Percentiles rank a stretch among this genome's conserved stretches.
phyloP scores from a whole-genome alignment of 30 jellyfish, hydroid and myxozoan species.

The Turritopsis dohrnii region DNA sequence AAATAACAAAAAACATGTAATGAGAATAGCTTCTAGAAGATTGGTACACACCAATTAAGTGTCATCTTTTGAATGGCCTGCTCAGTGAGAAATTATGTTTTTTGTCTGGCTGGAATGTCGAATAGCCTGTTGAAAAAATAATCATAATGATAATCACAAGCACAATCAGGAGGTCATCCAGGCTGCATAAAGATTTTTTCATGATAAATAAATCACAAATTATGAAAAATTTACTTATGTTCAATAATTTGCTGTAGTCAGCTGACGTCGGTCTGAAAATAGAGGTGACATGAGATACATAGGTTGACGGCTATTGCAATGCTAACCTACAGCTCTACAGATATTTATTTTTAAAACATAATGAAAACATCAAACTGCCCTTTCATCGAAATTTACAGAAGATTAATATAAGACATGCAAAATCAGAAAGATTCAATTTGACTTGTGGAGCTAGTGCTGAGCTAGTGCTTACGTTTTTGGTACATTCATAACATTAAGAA shows the following conservation, averaged over 20 bases:
- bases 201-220: no score
- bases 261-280: background rate
- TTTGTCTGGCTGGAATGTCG: background rate
- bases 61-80: constrained; percentile 15
- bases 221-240: background rate
- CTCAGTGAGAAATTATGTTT: constrained; percentile 2
- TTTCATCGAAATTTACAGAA: no score
- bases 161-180: no score
- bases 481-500: constrained; percentile 69
- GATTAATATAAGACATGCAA: no score
- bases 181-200: no score
- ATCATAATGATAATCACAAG: background rate
- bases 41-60: background rate
- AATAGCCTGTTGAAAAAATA: background rate
- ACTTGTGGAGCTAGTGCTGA: background rate
- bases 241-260: background rate
- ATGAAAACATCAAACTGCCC: no score
- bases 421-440: background rate
- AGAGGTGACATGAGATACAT: no score
- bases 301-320: no score
- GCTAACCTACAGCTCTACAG: background rate
- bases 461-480: constrained; percentile 78
- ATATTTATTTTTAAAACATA: no score
- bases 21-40: no score
- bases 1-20: background rate